A percentile compares a stretch with the other conserved stretches of the same genome.
Evolutionary conservation across 2,113 vertebrate genomes (phyloP).

Genomic region (Argyrosomus japonicus): DNA sequence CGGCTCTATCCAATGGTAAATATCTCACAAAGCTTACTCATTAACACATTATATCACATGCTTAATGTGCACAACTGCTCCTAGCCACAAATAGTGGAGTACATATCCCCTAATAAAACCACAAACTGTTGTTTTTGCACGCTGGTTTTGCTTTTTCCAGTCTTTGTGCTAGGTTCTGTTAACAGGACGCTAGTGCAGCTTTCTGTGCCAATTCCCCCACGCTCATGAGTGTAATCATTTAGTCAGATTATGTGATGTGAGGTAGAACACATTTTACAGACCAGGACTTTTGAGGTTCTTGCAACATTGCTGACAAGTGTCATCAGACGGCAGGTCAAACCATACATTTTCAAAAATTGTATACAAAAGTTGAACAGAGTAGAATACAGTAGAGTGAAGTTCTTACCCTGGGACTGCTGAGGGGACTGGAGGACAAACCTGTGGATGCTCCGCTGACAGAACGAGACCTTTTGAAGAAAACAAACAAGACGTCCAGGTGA

Average conservation of each 20-base stretch:
- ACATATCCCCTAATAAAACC: background rate
- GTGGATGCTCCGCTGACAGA: slow-evolving; percentile 93
- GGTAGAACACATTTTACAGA: slow-evolving; percentile 1
- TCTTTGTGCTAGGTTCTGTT: too few relatives aligned
- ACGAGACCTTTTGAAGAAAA: slow-evolving; percentile 84
- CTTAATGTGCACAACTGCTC: too few relatives aligned
- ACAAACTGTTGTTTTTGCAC: background rate
- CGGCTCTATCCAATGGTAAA: too few relatives aligned
- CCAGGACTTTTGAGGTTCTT: background rate
- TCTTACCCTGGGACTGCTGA: slow-evolving; percentile 93
- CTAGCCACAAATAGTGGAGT: too few relatives aligned
- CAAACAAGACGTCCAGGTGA: background rate
- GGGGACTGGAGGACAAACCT: slow-evolving; percentile 91
- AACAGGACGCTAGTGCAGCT: background rate
- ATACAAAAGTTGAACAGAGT: background rate
- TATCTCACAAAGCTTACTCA: too few relatives aligned
- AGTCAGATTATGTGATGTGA: slow-evolving; percentile 5
- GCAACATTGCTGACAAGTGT: background rate
- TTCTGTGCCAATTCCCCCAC: background rate
- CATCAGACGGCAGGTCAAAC: background rate
- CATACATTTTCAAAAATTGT: background rate
- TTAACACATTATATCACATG: too few relatives aligned
- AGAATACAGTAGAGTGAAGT: background rate
- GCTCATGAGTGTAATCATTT: background rate
- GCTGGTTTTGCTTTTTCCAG: too few relatives aligned